Conservation (phyloP, 2,797 vertebrate species). For the Fistularia tabacaria region DNA sequence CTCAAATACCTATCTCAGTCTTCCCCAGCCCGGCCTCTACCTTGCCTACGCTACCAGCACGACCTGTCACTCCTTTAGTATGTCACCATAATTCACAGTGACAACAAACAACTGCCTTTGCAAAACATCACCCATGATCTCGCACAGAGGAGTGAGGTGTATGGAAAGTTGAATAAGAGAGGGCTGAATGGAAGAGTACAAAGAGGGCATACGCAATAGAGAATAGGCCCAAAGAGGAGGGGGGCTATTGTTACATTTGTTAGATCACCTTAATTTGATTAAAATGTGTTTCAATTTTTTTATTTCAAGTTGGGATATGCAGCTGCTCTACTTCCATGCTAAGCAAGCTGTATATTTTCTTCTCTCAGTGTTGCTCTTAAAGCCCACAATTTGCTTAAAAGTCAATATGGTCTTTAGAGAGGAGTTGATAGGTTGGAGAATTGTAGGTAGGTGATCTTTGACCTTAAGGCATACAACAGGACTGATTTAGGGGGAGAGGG, state of each 20-base stretch:
- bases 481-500: slow-evolving; percentile 17
- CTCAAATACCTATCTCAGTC: slow-evolving; percentile 6
- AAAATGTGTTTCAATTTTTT: neutral
- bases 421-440: slow-evolving; percentile 41
- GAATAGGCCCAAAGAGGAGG: slow-evolving; percentile 13
- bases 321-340: neutral
- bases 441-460: slow-evolving; percentile 42
- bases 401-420: slow-evolving; percentile 36
- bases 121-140: slow-evolving; percentile 61
- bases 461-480: slow-evolving; percentile 31
- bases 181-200: slow-evolving; percentile 15
- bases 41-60: slow-evolving; percentile 45
- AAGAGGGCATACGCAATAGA: slow-evolving; percentile 2
- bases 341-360: neutral
- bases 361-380: neutral
- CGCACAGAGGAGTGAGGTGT: slow-evolving; percentile 30
- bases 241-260: slow-evolving; percentile 9
- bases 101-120: slow-evolving; percentile 68
- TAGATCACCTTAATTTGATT: neutral
- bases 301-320: neutral
- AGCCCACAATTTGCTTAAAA: slow-evolving; percentile 24
- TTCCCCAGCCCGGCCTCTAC: slow-evolving; percentile 1
- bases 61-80: slow-evolving; percentile 59
- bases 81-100: slow-evolving; percentile 72
- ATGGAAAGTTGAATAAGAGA: slow-evolving; percentile 6